Conservation (phyloP, 2,113 vertebrate genomes). For the Leucoraja erinaceus region DNA sequence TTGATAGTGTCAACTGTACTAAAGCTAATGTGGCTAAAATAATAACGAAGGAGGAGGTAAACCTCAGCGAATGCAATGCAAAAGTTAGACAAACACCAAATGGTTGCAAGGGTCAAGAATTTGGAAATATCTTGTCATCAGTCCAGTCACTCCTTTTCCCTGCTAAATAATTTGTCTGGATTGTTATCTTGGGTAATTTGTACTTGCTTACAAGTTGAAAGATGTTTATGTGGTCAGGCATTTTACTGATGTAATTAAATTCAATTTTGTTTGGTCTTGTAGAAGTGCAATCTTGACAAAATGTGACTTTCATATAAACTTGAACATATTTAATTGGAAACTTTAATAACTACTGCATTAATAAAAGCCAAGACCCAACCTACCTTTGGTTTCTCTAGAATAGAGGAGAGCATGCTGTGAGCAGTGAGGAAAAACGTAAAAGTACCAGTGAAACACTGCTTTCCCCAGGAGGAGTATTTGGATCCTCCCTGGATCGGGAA, state of each 20-base stretch:
- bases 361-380: background rate
- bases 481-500: too few species aligned
- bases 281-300: background rate
- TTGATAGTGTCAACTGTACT: too few species aligned
- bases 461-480: too few species aligned
- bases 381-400: too few species aligned
- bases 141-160: background rate
- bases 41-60: background rate
- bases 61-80: background rate
- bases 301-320: background rate
- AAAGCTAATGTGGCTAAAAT: background rate
- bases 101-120: background rate
- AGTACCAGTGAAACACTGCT: too few species aligned
- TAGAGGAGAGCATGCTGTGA: too few species aligned
- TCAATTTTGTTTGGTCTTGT: background rate
- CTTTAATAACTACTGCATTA: background rate
- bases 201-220: background rate
- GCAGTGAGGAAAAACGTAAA: too few species aligned
- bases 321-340: background rate
- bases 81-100: background rate
- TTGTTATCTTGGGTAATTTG: constrained; percentile 18
- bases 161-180: constrained; percentile 26
- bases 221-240: constrained; percentile 29
- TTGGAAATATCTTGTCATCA: constrained; percentile 7
- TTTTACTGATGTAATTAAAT: constrained; percentile 1